Evolutionary conservation across 2,797 vertebrate genomes (phyloP).

Genomic region (Tinamus major): DNA sequence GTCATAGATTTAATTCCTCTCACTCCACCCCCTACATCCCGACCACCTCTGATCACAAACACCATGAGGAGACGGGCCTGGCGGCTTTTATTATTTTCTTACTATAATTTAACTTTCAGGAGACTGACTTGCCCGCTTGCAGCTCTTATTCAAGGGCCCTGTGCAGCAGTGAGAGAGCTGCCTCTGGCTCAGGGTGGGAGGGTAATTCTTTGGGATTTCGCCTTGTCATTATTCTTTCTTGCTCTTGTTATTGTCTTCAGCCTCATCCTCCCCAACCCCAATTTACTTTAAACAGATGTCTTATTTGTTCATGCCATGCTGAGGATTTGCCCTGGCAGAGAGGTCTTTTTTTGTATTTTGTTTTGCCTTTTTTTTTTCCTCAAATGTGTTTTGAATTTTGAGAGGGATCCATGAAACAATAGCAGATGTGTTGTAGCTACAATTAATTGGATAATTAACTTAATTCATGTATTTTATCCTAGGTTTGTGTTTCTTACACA

Average conservation of each 20-base stretch:
- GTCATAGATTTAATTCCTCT: constrained; percentile 72
- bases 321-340: constrained; percentile 42
- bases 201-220: constrained; percentile 68
- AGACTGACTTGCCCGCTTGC: constrained; percentile 38
- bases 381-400: constrained; percentile 68
- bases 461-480: constrained; percentile 62
- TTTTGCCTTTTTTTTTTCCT: constrained; percentile 58
- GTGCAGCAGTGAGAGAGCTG: constrained; percentile 58
- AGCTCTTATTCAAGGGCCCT: constrained; percentile 48
- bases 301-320: constrained; percentile 61
- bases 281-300: constrained; percentile 66
- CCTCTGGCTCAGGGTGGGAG: constrained; percentile 63
- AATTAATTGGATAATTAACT: constrained; percentile 72
- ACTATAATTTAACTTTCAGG: constrained; percentile 35
- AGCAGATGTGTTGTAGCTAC: constrained; percentile 63
- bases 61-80: constrained; percentile 35
- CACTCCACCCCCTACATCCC: constrained; percentile 53
- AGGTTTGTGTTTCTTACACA: constrained; percentile 62
- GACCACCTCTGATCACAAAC: constrained; percentile 63
- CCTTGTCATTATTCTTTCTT: constrained; percentile 74
- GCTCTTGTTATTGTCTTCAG: constrained; percentile 57
- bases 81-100: background rate
- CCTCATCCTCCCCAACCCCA: constrained; percentile 14
- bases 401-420: constrained; percentile 52
- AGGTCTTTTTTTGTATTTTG: constrained; percentile 52